Conservation (phyloP, 2,113 vertebrate species). For the Setophaga coronata region DNA sequence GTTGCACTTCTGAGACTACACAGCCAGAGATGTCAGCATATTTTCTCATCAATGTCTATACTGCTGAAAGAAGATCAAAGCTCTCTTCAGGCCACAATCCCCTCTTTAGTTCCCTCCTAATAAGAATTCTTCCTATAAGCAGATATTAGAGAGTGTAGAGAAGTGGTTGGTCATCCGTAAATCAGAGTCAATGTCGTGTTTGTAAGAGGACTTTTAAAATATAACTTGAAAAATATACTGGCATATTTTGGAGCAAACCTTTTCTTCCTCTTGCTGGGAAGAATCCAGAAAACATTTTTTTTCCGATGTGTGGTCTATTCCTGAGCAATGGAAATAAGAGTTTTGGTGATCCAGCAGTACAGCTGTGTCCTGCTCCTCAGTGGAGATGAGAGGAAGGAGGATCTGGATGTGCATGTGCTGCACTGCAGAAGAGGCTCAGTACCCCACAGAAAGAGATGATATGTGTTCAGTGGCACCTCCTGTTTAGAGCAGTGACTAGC, state of each 20-base stretch:
- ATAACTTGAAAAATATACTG: neutral
- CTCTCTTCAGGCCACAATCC: neutral
- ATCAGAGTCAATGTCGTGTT: neutral
- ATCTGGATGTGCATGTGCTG: neutral
- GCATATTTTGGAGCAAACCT: neutral
- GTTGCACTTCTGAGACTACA: neutral
- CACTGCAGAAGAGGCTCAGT: neutral
- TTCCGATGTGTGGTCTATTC: neutral
- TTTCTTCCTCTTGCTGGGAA: neutral
- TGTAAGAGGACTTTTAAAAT: neutral
- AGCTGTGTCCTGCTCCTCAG: neutral
- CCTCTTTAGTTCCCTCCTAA: neutral
- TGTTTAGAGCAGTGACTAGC: neutral
- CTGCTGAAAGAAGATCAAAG: neutral
- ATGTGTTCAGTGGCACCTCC: neutral
- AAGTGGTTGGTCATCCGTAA: neutral
- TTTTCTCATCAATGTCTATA: neutral
- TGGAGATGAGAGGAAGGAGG: neutral
- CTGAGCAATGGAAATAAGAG: neutral
- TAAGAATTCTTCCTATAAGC: neutral
- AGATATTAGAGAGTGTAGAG: neutral
- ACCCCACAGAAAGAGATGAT: neutral
- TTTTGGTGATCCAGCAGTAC: fast-evolving
- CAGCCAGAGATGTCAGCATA: neutral
- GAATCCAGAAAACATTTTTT: neutral